Conservation (phyloP, 2,113 vertebrate genomes). For the Pteruthius melanotis region DNA sequence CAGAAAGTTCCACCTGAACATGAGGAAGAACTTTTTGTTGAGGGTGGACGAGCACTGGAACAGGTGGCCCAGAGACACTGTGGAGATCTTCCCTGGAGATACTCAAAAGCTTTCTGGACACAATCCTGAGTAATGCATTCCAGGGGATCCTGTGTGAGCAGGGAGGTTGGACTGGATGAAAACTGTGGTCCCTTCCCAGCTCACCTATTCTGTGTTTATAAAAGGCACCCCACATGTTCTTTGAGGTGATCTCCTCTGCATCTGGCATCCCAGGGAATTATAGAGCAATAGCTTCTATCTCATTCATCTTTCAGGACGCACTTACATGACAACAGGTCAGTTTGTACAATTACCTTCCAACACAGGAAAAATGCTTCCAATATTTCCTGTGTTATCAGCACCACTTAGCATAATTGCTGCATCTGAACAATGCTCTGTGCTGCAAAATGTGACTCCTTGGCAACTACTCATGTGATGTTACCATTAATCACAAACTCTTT, state of each 20-base stretch:
- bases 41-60: neutral
- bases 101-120: neutral
- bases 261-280: neutral
- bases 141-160: neutral
- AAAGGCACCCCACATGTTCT: neutral
- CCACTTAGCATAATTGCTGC: rapidly evolving
- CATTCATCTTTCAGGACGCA: neutral
- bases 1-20: neutral
- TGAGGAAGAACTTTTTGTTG: neutral
- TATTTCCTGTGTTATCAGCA: neutral
- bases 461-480: neutral
- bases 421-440: neutral
- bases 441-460: neutral
- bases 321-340: rapidly evolving
- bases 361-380: neutral
- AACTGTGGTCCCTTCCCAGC: neutral
- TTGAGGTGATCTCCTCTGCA: neutral
- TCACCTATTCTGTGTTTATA: neutral
- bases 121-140: rapidly evolving
- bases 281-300: neutral
- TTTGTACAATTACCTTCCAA: neutral
- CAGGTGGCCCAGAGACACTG: neutral
- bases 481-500: neutral
- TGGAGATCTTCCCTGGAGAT: neutral
- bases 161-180: neutral